Base-by-base conservation (phyloP, 2,888 invertebrate species). In the Amphiduros pacificus region DNA sequence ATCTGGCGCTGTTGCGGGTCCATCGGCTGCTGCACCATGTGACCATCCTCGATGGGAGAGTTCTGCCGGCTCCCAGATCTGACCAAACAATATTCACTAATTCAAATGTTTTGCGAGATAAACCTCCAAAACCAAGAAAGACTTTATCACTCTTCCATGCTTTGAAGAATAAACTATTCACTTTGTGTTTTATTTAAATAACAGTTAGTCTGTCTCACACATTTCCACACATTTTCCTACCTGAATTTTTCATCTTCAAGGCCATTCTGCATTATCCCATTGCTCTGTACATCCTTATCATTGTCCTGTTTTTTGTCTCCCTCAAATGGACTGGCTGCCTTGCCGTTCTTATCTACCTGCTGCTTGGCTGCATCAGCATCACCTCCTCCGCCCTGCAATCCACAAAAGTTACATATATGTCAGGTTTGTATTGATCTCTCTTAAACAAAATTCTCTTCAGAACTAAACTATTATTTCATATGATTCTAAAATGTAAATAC, bases 1-100 rank as follows among this genome's bases (percentile, higher is more conserved):
- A 71, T 31, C 67, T 70, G 49, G 26, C 50, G 31, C 41, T 27
- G 48, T 5, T 48, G 40, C 4, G 17, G 41, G 36, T 20, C 52
- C 57, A 51, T 50, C 1, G 52, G 29, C 2, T 51, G 52, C 40
- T 52, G 52, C n/a, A 22, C 27, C 5, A 28, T 69, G 62, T 88
- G 84, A 63, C 92, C 92, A 76, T 91, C 91, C 83, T 93, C 93
- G 20, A 92, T 92, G 55, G 94, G 94, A 49, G 94, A 94, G 66
- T 93, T 93, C 84, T 94, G 94, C 76, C 93, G 89, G 76, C 94
- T 93, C 58, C 93, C 92, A 44, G 92, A 52, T 20, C 49, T 62
- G 36, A 36, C 49, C 5, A n/a, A 14, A 20, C 6, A 20, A n/a
- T n/a, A n/a, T n/a, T n/a, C n/a, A n/a, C n/a, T n/a, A n/a, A n/a